Evolutionary conservation across 2,797 vertebrate species (phyloP), one percentile per base, ranked within the genome.

Genomic region (Poecile montanus): DNA sequence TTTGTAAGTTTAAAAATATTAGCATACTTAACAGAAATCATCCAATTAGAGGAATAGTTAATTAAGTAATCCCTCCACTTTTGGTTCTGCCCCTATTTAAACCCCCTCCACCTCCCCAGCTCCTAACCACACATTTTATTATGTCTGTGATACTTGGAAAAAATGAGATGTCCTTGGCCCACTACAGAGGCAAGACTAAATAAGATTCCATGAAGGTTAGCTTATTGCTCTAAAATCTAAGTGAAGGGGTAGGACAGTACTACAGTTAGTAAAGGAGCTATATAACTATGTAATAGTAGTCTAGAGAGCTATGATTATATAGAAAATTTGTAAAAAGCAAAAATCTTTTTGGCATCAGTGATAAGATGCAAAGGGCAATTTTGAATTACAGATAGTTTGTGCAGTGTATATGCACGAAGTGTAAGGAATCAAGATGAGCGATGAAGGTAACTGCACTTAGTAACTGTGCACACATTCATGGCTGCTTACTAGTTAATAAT

Each of bases 401-500:
- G 38, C 23, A 80, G 30, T 6, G 16, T 30, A 23, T 42, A 56
- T 4, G 10, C 16, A 53, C 51, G 32, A n/a, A 54, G 20, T 9
- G 16, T 42, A 62, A 81, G 44, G 58, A 94, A 30, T 34, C 47
- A 65, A 80, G 38, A 30, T 1, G 0, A 78, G 27, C 48, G 47
- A 76, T 72, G 65, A 85, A 76, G 18, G 13, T 73, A 75, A 79
- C 36, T 71, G 16, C 36, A 56, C 21, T 54, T 50, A n/a, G 45
- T 61, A 68, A 85, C 36, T 4, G 1, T 60, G 22, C 56, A 79
- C 51, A 63, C 70, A 53, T 42, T 92, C n/a, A 20, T 13, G 29
- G 34, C 38, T 92, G 29, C 72, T 67, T 45, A 53, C 48, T 79
- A 67, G 85, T 85, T 89, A 95, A 89, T 83, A 61, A 95, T 19